Base-by-base conservation (phyloP, 2,113 vertebrate genomes). In the Pipa parva region DNA sequence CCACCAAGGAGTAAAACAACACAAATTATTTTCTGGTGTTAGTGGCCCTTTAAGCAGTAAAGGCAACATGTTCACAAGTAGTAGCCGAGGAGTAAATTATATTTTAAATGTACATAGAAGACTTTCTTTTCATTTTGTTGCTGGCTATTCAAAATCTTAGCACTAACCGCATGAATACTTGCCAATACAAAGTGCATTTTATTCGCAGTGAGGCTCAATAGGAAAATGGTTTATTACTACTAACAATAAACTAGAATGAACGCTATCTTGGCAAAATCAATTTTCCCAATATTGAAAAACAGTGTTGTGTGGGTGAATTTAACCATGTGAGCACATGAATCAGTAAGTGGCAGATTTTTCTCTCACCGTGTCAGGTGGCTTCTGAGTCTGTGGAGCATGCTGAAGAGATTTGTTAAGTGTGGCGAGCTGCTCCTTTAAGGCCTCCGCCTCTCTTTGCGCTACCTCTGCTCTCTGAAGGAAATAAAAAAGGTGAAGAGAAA, bases 401-500 rank as follows among this genome's bases (percentile, higher is more conserved):
- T 91, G 92, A 73, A 92, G 88, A 81, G 92, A 94, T 88, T 92
- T 93, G 89, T 91, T 91, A 72, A 87, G 89, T n/a, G 91, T 92
- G 0, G 90, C 91, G 80, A 98, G 90, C 84, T 95, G 95, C 79
- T 97, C 95, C 82, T 87, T 84, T 77, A 98, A 87, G 75, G 91
- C 83, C 81, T 93, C 92, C 11, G 90, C 89, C 79, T 98, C 95
- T 80, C 97, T 90, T 82, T 97, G 91, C 42, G 94, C 92, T 67
- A 91, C 88, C 78, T 99, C 97, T 80, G 91, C 95, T 87, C 94
- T 95, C 95, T 99, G 88, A 64, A 79, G 76, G 80, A 79, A 86
- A 80, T 66, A 78, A 69, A 60, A 67, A 66, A 79, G 78, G 78
- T 63, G 77, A 78, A 77, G 78, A 7, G 3, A 15, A 42, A 87